These are phyloP conservation scores for Macrochelys suwanniensis DNA, from an alignment of 2,797 vertebrate genomes.

Conservation along the genomic window DNA sequence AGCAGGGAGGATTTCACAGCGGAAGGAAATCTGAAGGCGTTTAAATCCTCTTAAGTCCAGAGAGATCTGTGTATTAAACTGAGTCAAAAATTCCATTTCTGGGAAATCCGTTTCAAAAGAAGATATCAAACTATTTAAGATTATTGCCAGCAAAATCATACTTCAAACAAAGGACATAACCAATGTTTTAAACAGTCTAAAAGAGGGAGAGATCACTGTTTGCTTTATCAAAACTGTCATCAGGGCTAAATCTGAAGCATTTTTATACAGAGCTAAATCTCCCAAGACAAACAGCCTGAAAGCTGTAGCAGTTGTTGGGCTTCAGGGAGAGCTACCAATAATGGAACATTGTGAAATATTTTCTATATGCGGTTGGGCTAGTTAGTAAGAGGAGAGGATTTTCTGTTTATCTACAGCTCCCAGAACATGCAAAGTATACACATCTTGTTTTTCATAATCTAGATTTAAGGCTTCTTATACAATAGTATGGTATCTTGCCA, in stretches of 20 bases:
- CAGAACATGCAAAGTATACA: not conserved
- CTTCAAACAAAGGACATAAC: not conserved
- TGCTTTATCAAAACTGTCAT: accelerated
- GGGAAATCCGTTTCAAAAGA: not conserved
- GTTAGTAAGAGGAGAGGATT: not conserved
- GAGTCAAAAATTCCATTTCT: not conserved
- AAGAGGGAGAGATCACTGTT: not conserved
- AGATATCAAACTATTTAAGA: not conserved
- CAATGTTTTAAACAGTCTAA: not conserved
- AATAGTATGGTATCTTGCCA: not conserved
- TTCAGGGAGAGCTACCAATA: not conserved
- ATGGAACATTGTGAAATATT: not conserved
- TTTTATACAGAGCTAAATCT: not conserved
- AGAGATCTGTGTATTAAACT: not conserved
- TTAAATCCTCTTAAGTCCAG: not conserved
- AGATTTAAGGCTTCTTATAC: not conserved
- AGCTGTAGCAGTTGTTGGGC: not conserved
- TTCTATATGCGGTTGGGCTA: not conserved
- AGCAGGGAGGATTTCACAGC: not conserved
- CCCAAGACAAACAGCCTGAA: not conserved
- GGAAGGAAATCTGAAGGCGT: not conserved
- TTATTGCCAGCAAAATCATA: not conserved
- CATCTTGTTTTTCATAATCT: not conserved
- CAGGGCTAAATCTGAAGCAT: not conserved
- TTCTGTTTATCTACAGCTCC: not conserved